phyloP scores from a whole-genome alignment of 2,113 vertebrate species.

The Alligator mississippiensis region DNA sequence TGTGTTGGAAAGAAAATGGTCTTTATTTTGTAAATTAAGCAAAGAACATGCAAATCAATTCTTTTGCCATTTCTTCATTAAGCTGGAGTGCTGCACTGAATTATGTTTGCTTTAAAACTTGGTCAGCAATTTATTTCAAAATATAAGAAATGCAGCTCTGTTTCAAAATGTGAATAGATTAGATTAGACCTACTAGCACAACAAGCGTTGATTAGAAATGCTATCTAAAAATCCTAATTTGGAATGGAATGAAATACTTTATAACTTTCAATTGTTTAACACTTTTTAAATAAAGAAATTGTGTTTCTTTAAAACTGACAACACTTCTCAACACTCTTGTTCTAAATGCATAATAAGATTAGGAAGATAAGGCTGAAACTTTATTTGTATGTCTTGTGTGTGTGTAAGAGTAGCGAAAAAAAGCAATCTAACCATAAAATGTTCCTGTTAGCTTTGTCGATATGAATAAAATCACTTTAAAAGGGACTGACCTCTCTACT shows the following conservation, averaged over 20 bases:
- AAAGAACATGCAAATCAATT: constrained; percentile 28
- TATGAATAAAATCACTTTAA: background rate
- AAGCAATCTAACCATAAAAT: background rate
- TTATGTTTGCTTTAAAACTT: constrained; percentile 40
- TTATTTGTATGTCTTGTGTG: background rate
- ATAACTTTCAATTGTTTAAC: background rate
- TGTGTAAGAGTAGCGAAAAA: background rate
- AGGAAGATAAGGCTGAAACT: background rate
- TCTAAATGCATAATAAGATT: background rate
- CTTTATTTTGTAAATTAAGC: constrained; percentile 44
- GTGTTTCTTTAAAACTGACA: background rate
- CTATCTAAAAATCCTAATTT: constrained; percentile 16
- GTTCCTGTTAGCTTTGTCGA: background rate
- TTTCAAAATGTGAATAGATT: constrained; percentile 27
- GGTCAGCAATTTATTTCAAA: constrained; percentile 37
- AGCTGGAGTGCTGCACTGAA: constrained; percentile 2
- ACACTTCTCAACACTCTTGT: background rate
- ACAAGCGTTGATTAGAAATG: background rate
- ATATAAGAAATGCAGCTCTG: constrained; percentile 1
- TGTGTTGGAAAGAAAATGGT: background rate
- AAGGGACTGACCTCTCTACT: fast-evolving
- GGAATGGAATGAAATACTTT: constrained; percentile 17
- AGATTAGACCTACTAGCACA: background rate
- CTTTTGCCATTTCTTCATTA: constrained; percentile 37
- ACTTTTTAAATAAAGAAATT: background rate